Percentiles rank a stretch among this genome's conserved stretches.
These are phyloP conservation scores for Pangasius djambal DNA, from an alignment of 2,797 vertebrate genomes.

Conservation along the genomic window DNA sequence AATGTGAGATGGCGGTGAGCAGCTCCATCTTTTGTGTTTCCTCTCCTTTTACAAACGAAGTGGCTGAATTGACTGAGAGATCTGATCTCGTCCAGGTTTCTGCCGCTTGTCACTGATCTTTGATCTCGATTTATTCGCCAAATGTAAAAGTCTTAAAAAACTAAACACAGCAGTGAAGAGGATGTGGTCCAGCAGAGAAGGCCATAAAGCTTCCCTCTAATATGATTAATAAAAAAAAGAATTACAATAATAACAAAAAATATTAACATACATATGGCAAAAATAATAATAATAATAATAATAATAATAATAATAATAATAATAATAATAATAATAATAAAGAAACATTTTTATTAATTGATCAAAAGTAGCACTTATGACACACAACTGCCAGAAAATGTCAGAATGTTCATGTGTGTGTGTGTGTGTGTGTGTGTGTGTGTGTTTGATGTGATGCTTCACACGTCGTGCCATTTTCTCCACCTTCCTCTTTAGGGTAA, in stretches of 20 bases:
- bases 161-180: not conserved
- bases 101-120: slow-evolving; percentile 47
- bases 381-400: not conserved
- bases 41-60: slow-evolving; percentile 47
- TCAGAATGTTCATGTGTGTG: slow-evolving; percentile 6
- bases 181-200: not conserved
- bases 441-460: slow-evolving; percentile 29
- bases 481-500: slow-evolving; percentile 29
- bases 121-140: slow-evolving; percentile 41
- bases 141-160: not conserved
- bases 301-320: not conserved
- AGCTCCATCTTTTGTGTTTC: slow-evolving; percentile 17
- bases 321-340: not conserved
- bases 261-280: not conserved
- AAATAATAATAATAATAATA: not conserved
- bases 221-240: not conserved
- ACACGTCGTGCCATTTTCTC: slow-evolving; percentile 5
- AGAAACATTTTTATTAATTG: not conserved
- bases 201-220: not conserved
- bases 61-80: slow-evolving; percentile 28
- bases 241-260: not conserved
- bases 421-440: not conserved
- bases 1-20: slow-evolving; percentile 45
- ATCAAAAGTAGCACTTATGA: not conserved
- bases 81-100: slow-evolving; percentile 32